phyloP scores from a whole-genome alignment of 2,888 invertebrate species.

The Exocentrus adspersus region DNA sequence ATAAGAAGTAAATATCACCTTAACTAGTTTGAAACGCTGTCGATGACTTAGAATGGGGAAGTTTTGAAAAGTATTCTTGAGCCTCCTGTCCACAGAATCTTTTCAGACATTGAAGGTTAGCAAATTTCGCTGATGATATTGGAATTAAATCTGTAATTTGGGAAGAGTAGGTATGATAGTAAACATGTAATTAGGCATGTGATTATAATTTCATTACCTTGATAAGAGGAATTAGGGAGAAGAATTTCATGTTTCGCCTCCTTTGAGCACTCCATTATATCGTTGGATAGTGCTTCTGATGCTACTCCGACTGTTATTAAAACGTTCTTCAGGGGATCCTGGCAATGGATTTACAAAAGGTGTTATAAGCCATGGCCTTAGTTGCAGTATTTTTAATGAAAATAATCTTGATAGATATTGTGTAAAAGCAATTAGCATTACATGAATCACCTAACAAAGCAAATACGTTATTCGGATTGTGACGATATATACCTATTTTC shows the following conservation, averaged over 20 bases:
- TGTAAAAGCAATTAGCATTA: background rate
- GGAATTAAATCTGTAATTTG: background rate
- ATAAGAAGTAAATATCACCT: too few relatives aligned
- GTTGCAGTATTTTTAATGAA: background rate
- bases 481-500: slow-evolving; percentile 27
- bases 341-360: background rate
- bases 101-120: background rate
- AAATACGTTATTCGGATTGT: slow-evolving; percentile 14
- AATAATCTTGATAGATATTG: background rate
- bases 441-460: background rate
- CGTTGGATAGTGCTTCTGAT: slow-evolving; percentile 28
- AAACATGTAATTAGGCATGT: background rate
- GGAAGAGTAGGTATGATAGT: background rate
- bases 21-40: background rate
- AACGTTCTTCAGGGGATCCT: background rate
- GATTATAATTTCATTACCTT: background rate
- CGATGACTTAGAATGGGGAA: background rate
- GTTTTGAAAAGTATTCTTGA: background rate
- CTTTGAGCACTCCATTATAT: slow-evolving; percentile 35
- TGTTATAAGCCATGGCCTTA: background rate
- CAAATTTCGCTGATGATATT: background rate
- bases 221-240: background rate
- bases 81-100: background rate
- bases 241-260: background rate
- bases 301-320: background rate